Base-by-base conservation (phyloP, 2,797 vertebrate genomes). In the Tarsius wallacei region DNA sequence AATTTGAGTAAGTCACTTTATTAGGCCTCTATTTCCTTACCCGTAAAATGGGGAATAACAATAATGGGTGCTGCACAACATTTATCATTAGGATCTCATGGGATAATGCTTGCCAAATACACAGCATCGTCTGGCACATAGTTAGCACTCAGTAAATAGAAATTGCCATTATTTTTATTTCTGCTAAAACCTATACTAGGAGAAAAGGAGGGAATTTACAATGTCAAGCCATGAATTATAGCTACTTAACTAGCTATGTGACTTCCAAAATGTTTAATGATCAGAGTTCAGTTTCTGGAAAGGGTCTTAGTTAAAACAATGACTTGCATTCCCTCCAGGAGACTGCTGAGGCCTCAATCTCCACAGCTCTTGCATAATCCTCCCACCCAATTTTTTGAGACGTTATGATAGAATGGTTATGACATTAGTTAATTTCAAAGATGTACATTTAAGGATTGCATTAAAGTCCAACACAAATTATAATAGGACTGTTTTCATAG, bases 211-310 rank as follows among this genome's bases (percentile, higher is more conserved):
- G 24, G 24, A 91, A 74, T 24, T 83, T 90, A 85, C 7, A 90
- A 78, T 87, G 78, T 90, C 6, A 80, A 68, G 73, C 71, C n/a
- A 86, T 15, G 12, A 84, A 90, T 51, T 93, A 61, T 21, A 83
- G 22, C 63, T 81, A 70, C 33, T 66, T 94, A 64, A 28, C 80
- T 83, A 83, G 21, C 33, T 93, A 24, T 22, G 5, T 86, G 51
- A 73, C 10, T 42, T 42, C 42, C 42, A 42, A 42, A 42, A 42
- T 42, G 4, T 42, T 42, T 42, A 42, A 42, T 42, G 7, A 42
- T 42, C 42, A 42, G 42, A 42, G 42, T 4, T 42, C 42, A 42
- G 3, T 42, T 42, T 5, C 42, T 42, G 42, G 42, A 42, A 42
- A 42, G 4, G 42, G 42, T 42, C 42, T 42, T 42, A 42, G 42